Evolutionary conservation across 2,113 vertebrate species (phyloP).

Genomic region (Kryptolebias marmoratus): DNA sequence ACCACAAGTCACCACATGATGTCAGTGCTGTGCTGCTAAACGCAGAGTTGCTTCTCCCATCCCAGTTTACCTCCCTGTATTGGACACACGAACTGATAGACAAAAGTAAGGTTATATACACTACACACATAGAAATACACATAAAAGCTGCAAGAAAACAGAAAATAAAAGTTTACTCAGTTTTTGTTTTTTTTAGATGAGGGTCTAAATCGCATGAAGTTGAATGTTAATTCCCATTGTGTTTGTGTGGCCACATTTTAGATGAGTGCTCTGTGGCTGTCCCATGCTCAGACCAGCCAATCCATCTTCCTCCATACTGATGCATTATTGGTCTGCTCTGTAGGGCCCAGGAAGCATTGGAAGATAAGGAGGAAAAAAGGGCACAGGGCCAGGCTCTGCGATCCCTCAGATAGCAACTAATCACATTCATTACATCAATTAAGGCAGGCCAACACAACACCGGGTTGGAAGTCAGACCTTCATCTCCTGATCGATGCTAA

Average conservation of each 20-base stretch:
- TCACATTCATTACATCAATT: slow-evolving; percentile 85
- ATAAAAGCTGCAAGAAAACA: neutral
- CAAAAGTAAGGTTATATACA: neutral
- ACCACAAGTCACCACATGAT: slow-evolving; percentile 57
- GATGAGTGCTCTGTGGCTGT: neutral
- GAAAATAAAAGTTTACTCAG: neutral
- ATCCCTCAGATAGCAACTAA: slow-evolving; percentile 81
- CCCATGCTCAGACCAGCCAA: slow-evolving; percentile 39
- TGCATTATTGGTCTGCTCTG: slow-evolving; percentile 65
- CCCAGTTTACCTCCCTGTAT: neutral
- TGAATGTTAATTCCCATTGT: neutral
- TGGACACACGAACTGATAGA: neutral
- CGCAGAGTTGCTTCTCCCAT: neutral
- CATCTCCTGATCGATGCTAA: slow-evolving; percentile 73
- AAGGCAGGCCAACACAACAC: slow-evolving; percentile 71
- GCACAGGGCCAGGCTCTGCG: slow-evolving; percentile 68
- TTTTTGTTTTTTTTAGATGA: neutral
- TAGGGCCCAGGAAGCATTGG: slow-evolving; percentile 72
- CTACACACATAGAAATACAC: neutral
- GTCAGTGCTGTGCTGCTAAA: slow-evolving; percentile 67
- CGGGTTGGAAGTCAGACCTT: slow-evolving; percentile 56
- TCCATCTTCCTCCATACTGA: slow-evolving; percentile 50
- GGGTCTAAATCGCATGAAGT: neutral
- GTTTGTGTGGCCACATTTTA: neutral
- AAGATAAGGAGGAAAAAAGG: slow-evolving; percentile 74